Percentiles rank a stretch among this genome's conserved stretches.
These are phyloP conservation scores for Hydropsyche betteni DNA, from an alignment of 2,888 invertebrate species.

Conservation along the genomic window DNA sequence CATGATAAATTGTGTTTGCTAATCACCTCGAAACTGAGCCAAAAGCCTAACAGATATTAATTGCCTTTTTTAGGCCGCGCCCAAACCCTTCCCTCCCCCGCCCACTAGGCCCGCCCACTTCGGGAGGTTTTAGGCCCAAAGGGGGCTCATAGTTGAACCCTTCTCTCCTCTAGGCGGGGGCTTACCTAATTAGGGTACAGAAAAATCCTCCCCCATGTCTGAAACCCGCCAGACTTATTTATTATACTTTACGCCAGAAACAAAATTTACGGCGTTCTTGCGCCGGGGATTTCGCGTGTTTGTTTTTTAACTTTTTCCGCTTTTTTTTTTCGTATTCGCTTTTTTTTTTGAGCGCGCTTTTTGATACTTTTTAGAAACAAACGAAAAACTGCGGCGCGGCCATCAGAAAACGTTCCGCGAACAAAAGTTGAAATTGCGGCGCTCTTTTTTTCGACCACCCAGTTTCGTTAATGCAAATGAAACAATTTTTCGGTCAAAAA, in stretches of 20 bases:
- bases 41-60: slow-evolving; percentile 51
- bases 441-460: background rate
- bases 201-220: slow-evolving; percentile 41
- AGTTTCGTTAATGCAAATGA: slow-evolving; percentile 12
- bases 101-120: background rate
- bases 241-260: slow-evolving; percentile 39
- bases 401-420: slow-evolving; percentile 1
- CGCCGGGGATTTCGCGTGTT: slow-evolving; percentile 25
- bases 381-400: slow-evolving; percentile 2
- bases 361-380: background rate
- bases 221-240: slow-evolving; percentile 39
- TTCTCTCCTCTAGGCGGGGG: slow-evolving; percentile 29
- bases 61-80: slow-evolving; percentile 48
- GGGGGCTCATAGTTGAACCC: slow-evolving; percentile 30
- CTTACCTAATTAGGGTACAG: slow-evolving; percentile 39
- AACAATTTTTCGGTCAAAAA: slow-evolving; percentile 3
- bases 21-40: slow-evolving; percentile 50
- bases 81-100: slow-evolving; percentile 18
- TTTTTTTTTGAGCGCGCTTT: slow-evolving; percentile 1
- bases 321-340: background rate
- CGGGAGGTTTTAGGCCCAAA: background rate
- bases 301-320: slow-evolving; percentile 1
- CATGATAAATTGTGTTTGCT: slow-evolving; percentile 50
- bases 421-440: slow-evolving; percentile 12
- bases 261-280: slow-evolving; percentile 41